A percentile compares a stretch with the other conserved stretches of the same genome.
These are phyloP conservation scores for Meteorus colon DNA, from an alignment of 2,888 invertebrate species.

Conservation along the genomic window DNA sequence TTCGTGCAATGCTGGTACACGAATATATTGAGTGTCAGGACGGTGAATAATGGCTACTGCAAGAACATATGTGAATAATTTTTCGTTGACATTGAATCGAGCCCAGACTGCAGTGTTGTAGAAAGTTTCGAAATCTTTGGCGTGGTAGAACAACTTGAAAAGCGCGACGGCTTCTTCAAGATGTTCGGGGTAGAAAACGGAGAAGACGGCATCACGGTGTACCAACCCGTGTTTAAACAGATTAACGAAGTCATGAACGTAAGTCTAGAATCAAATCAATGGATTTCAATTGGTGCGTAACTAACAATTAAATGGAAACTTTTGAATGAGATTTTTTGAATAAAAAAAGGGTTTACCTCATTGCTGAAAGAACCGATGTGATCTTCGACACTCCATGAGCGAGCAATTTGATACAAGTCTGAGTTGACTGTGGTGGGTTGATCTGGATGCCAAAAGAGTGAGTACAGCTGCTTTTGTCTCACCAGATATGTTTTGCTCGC, in stretches of 20 bases:
- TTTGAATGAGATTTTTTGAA: too few species aligned
- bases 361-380: conserved; percentile 56
- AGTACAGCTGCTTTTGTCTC: conserved; percentile 74
- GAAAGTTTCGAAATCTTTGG: conserved; percentile 79
- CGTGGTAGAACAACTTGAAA: conserved; percentile 77
- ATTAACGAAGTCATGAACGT: conserved; percentile 73
- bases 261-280: conserved; percentile 69
- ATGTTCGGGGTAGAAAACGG: conserved; percentile 66
- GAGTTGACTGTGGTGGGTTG: conserved; percentile 64
- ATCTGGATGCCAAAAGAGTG: conserved; percentile 73
- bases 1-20: conserved; percentile 82
- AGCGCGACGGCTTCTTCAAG: conserved; percentile 75
- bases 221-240: conserved; percentile 68
- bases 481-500: conserved; percentile 69
- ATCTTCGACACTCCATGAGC: conserved; percentile 58
- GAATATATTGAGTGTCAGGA: conserved; percentile 76
- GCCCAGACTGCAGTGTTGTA: conserved; percentile 77
- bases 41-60: conserved; percentile 78
- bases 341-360: conserved; percentile 53
- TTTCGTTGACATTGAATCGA: conserved; percentile 78
- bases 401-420: conserved; percentile 60
- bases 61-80: conserved; percentile 79
- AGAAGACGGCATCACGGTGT: conserved; percentile 66
- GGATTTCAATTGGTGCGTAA: too few species aligned
- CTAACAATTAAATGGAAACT: too few species aligned